These are phyloP conservation scores for Myotis brandtii DNA, from an alignment of 2,113 vertebrate genomes.

Conservation along the genomic window DNA sequence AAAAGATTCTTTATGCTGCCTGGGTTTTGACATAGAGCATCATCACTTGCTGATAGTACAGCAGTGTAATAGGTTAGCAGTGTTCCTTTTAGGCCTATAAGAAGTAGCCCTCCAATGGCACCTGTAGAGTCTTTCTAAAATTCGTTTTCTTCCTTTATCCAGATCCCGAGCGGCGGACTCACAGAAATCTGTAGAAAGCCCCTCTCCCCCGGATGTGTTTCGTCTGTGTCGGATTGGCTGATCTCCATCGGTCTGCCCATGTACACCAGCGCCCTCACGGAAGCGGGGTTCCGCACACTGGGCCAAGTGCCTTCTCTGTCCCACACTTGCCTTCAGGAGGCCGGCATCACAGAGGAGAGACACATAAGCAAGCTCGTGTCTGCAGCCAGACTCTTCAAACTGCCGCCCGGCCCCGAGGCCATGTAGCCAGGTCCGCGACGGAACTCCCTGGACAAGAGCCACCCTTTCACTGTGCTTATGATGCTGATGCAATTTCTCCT, in stretches of 20 bases:
- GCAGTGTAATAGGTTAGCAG: fast-evolving
- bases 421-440: slow-evolving; percentile 73
- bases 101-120: fast-evolving
- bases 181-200: slow-evolving; percentile 96
- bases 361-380: slow-evolving; percentile 92
- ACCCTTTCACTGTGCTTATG: slow-evolving; percentile 80
- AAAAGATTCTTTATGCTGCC: neutral
- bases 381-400: slow-evolving; percentile 90
- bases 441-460: slow-evolving; percentile 68
- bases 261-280: slow-evolving; percentile 89
- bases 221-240: slow-evolving; percentile 94
- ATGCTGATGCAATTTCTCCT: slow-evolving; percentile 73
- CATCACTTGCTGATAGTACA: neutral
- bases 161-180: slow-evolving; percentile 97
- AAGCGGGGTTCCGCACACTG: slow-evolving; percentile 91
- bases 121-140: neutral
- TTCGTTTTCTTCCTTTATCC: slow-evolving; percentile 27
- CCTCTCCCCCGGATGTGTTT: slow-evolving; percentile 88
- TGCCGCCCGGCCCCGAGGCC: slow-evolving; percentile 82
- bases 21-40: neutral
- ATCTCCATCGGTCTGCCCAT: slow-evolving; percentile 95
- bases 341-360: slow-evolving; percentile 93
- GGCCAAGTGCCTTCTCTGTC: slow-evolving; percentile 92
- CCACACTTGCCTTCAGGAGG: slow-evolving; percentile 90
- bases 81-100: neutral